phyloP scores from a whole-genome alignment of 2,797 vertebrate genomes.

The Psittacula echo region DNA sequence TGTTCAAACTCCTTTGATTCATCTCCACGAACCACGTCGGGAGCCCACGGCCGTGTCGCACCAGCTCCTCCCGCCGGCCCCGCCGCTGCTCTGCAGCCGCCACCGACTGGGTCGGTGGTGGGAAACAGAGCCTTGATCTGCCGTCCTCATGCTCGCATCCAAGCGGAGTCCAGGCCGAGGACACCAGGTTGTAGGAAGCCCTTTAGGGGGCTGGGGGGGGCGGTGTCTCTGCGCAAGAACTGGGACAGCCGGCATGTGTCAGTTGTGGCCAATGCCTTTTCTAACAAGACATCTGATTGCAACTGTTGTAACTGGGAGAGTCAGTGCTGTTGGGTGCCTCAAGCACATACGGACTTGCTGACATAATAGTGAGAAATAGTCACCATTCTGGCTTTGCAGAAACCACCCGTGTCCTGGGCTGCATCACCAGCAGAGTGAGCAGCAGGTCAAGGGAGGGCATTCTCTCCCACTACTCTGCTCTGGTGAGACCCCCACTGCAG shows the following conservation, averaged over 20 bases:
- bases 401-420: not conserved
- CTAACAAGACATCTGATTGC: not conserved
- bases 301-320: not conserved
- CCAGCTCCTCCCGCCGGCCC: slow-evolving; percentile 24
- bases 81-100: not conserved
- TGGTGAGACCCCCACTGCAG: not conserved
- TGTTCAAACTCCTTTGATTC: not conserved
- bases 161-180: not conserved
- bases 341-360: not conserved
- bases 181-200: not conserved
- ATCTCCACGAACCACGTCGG: not conserved
- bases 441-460: not conserved
- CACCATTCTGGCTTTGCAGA: not conserved
- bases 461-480: not conserved
- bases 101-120: fast-evolving
- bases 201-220: not conserved
- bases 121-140: not conserved
- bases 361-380: not conserved
- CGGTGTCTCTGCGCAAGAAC: not conserved
- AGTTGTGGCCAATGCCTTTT: not conserved
- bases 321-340: slow-evolving; percentile 19
- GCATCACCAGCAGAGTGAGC: not conserved
- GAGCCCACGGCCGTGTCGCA: not conserved
- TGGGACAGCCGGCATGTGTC: not conserved
- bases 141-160: fast-evolving